Evolutionary conservation across 1,140 invertebrate species (phyloP), one percentile per base, ranked within the genome.

Genomic region (Bicyclus anynana): DNA sequence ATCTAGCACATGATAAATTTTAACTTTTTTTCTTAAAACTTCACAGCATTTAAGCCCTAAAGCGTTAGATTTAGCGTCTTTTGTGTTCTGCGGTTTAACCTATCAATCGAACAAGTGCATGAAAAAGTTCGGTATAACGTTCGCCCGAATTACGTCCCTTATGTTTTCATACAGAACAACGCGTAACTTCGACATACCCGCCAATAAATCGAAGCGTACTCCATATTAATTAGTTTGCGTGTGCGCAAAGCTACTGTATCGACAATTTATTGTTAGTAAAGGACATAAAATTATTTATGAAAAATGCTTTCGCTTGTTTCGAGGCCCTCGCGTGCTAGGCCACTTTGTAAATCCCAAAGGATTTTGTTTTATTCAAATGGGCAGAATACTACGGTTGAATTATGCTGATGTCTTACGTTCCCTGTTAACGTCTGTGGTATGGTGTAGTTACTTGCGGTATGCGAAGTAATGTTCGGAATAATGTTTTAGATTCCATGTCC

Each of bases 181-280:
- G 69, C 74, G 74, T 79, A 84, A 84, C 76, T 80, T 60, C 55
- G 53, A 62, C 50, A 62, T 63, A 71, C 73, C 66, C 59, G 69
- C 65, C 72, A 73, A 86, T 86, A 86, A 86, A 86, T 86, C 80
- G 77, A 78, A 52, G 61, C 62, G 65, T 77, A 83, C 77, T 83
- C 78, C 78, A 86, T 86, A 84, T 86, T 86, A 86, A 86, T 86
- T 86, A 83, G 80, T 63, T 86, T 54, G 83, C 83, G 80, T 86
- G 83, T 68, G 73, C 67, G 55, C 58, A 54, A 58, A 57, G 83
- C 83, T 83, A 81, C 83, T 69, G 82, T 78, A 72, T 69, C 57
- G 35, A 53, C 62, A 71, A 86, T 82, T 82, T 86, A 84, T 73
- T 73, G 62, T 73, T 62, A 53, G 59, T 42, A 44, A 58, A 54